Evolutionary conservation across 2,797 vertebrate genomes (phyloP), one percentile per base, ranked within the genome.

Genomic region (Iguana delicatissima): DNA sequence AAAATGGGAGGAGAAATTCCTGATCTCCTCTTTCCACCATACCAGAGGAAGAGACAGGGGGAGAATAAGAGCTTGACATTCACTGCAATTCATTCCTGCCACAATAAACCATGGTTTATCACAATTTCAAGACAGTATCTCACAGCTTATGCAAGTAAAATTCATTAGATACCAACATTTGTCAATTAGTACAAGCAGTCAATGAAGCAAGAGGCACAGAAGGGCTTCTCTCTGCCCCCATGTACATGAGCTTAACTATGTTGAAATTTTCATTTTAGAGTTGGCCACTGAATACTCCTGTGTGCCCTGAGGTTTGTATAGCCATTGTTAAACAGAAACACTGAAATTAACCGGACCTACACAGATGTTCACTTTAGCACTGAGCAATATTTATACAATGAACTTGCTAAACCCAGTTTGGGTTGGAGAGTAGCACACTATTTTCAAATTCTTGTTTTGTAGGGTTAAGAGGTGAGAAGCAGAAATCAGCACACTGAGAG

Each of bases 401-500:
- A 26, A 4, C 20, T 64, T 82, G 86, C 46, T 93, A 46, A 4
- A 4, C 42, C 83, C 57, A 42, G 42, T 93, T 92, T 74, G 57
- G 22, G 73, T 1, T 2, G 24, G 6, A 46, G 76, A 86, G 42
- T 38, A 79, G 26, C 85, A 80, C 57, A 74, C 72, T 50, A 86
- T 67, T 73, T 0, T 24, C 73, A 89, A 93, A 80, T 2, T 0
- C 77, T 16, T 88, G 84, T 93, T 32, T 81, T 83, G 84, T 81
- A 84, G 92, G 3, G 38, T 92, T 38, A 55, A 46, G 93, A 87
- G 74, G 62, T 22, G 20, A 14, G 77, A 72, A 22, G 85, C n/a
- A 93, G 92, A 87, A 93, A 93, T 67, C 81, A 94, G 91, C 86
- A 92, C 83, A 38, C 79, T 69, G 42, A 67, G 42, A 92, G 85